Percentiles rank a stretch among this genome's conserved stretches.
Conservation (phyloP, 2,113 vertebrate species). For the Spea multiplicata region DNA sequence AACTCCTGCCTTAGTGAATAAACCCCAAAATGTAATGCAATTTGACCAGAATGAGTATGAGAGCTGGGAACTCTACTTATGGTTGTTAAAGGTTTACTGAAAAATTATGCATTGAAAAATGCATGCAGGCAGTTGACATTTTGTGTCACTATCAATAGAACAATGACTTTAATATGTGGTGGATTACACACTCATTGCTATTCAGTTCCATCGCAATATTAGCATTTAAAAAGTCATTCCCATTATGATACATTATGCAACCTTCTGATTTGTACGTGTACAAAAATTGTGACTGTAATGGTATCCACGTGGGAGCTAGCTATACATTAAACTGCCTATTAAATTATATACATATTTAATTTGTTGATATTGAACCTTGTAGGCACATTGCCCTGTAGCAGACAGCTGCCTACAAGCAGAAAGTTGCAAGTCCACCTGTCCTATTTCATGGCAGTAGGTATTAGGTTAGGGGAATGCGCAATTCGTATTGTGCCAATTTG, state of each 20-base stretch:
- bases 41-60: background rate
- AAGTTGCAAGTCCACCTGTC: too few relatives aligned
- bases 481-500: too few relatives aligned
- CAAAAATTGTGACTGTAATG: background rate
- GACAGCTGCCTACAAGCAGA: too few relatives aligned
- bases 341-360: background rate
- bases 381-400: too few relatives aligned
- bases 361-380: too few relatives aligned
- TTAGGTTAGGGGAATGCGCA: too few relatives aligned
- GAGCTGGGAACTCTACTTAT: background rate
- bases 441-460: too few relatives aligned
- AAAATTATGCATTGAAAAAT: constrained; percentile 5
- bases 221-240: background rate
- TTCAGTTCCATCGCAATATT: background rate
- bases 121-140: constrained; percentile 30
- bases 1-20: too few relatives aligned
- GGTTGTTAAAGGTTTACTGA: background rate
- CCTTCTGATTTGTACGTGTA: background rate
- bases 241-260: constrained; percentile 13
- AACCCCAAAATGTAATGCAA: too few relatives aligned
- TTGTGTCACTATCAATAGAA: constrained; percentile 28
- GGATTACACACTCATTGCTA: constrained; percentile 17
- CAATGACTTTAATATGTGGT: constrained; percentile 19
- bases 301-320: background rate
- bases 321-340: background rate